Percentiles rank a stretch among this genome's conserved stretches.
Conservation (phyloP, 2,888 invertebrate species). For the Frankliniella intonsa region DNA sequence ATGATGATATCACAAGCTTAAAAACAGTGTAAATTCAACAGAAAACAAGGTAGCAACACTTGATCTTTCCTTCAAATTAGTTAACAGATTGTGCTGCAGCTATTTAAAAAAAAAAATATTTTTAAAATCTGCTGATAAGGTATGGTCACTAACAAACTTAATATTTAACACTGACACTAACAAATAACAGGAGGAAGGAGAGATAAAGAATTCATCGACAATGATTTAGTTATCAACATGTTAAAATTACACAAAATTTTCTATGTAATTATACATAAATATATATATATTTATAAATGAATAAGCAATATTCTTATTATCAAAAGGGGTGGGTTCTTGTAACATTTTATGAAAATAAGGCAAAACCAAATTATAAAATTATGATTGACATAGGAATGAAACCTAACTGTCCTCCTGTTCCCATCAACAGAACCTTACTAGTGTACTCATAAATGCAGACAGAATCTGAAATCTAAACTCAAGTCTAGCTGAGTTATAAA, state of each 20-base stretch:
- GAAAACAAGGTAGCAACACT: slow-evolving; percentile 17
- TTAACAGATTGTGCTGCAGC: slow-evolving; percentile 22
- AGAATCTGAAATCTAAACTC: not conserved
- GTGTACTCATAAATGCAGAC: not conserved
- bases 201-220: not conserved
- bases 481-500: not conserved
- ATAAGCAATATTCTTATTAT: not conserved
- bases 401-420: not conserved
- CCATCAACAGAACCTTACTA: too few species aligned
- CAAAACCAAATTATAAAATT: slow-evolving; percentile 5
- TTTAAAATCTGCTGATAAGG: slow-evolving; percentile 8
- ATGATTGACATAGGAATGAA: not conserved
- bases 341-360: not conserved
- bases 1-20: slow-evolving; percentile 15
- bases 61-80: not conserved
- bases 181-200: slow-evolving; percentile 16
- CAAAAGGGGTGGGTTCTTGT: slow-evolving; percentile 18
- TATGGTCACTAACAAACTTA: slow-evolving; percentile 10
- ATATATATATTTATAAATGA: slow-evolving; percentile 5
- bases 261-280: slow-evolving; percentile 15
- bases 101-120: not conserved
- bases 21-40: slow-evolving; percentile 15
- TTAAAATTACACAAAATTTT: not conserved
- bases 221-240: slow-evolving; percentile 25
- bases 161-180: slow-evolving; percentile 16